phyloP scores from a whole-genome alignment of 2,888 invertebrate genomes.

The Taenaris catops region DNA sequence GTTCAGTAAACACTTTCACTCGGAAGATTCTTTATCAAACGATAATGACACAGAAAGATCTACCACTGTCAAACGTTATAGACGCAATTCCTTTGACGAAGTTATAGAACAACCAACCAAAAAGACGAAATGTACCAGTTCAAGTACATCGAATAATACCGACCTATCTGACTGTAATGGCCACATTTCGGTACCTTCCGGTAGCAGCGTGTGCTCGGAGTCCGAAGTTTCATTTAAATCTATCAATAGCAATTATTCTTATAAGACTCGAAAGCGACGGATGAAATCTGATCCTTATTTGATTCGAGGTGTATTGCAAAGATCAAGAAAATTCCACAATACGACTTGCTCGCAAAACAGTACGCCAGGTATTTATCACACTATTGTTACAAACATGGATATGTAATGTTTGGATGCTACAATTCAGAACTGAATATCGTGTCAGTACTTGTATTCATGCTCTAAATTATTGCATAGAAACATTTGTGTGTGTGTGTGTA shows the following conservation, averaged over 20 bases:
- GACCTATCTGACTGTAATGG: slow-evolving; percentile 39
- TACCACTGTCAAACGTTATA: slow-evolving; percentile 44
- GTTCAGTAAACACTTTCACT: slow-evolving; percentile 47
- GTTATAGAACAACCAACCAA: slow-evolving; percentile 46
- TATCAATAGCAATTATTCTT: slow-evolving; percentile 53
- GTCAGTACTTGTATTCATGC: no score
- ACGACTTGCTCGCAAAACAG: no score
- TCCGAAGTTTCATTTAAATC: slow-evolving; percentile 67
- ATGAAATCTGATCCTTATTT: slow-evolving; percentile 57
- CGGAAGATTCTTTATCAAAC: slow-evolving; percentile 39
- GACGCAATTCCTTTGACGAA: slow-evolving; percentile 48
- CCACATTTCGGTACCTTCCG: slow-evolving; percentile 36
- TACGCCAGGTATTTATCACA: slow-evolving; percentile 41
- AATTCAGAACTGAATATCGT: no score
- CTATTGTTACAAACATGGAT: no score
- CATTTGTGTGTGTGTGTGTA: no score
- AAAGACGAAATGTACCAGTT: slow-evolving; percentile 51
- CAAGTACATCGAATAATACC: slow-evolving; percentile 44
- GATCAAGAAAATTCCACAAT: slow-evolving; percentile 44
- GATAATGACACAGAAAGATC: slow-evolving; percentile 40
- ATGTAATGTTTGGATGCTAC: no score
- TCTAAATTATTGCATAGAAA: no score
- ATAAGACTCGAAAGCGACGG: slow-evolving; percentile 56
- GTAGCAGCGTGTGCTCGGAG: slow-evolving; percentile 43
- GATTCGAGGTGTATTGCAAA: slow-evolving; percentile 50